Base-by-base conservation (phyloP, 1,140 invertebrate genomes). In the Anoplolepis gracilipes region DNA sequence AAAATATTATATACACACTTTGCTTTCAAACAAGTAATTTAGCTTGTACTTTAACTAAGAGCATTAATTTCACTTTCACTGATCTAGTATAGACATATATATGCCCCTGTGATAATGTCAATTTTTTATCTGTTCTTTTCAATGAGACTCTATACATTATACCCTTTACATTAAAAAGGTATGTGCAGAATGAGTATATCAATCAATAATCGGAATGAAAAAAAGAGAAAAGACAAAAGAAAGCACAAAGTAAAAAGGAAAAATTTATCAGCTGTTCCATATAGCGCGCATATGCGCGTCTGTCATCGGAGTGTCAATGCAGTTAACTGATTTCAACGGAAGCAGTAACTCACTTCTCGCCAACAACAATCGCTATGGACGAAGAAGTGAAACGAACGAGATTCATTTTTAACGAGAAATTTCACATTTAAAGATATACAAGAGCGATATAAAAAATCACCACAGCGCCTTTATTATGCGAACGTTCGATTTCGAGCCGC, bases 201-300 rank as follows among this genome's bases (percentile, higher is more conserved):
- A 55, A 81, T 57, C 36, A 72, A 72, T 62, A 64, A 76, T 59
- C 19, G 2, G 16, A 25, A 19, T 59, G n/a, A 30, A 57, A 59
- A 59, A 73, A 33, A 39, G 25, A 30, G 5, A 39, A 28, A 16
- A 16, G 36, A 61, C 25, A 30, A 59, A 42, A 72, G 19, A 16
- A 55, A 42, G 11, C 33, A 10, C 7, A 42, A 25, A 3, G 4
- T 53, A 28, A 33, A 46, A 59, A 33, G 53, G 33, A 70, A 25
- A 7, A 25, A 19, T 36, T 59, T 81, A 61, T 82, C 78, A 82
- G 78, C 78, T 82, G 78, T 82, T 73, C 28, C 13, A 11, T 33
- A 13, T 55, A 59, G 42, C 59, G 53, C 78, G 42, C 64, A 39
- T 69, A 49, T 25, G 65, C n/a, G 28, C 42, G 42, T n/a, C 61